Percentiles rank a stretch among this genome's conserved stretches.
Evolutionary conservation across 2,113 vertebrate species (phyloP).

Genomic region (Eulemur macaco): DNA sequence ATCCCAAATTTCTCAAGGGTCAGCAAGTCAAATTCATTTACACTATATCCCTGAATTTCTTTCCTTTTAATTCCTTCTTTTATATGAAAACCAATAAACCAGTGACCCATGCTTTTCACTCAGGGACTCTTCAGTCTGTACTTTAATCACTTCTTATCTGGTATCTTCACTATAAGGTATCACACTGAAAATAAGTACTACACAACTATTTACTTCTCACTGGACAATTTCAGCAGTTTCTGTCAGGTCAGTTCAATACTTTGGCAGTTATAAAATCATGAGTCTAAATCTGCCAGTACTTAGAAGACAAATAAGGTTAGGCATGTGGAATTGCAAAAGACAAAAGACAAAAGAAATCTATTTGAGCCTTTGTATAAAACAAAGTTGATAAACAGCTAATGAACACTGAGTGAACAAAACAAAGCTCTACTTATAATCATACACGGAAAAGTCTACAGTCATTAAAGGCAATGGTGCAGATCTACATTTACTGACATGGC

Average conservation of each 20-base stretch:
- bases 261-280: background rate
- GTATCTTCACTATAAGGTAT: conserved; percentile 1
- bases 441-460: background rate
- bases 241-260: background rate
- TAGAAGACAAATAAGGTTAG: conserved; percentile 27
- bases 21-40: conserved; percentile 82
- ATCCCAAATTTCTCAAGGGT: conserved; percentile 79
- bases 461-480: background rate
- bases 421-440: background rate
- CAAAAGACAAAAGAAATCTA: background rate
- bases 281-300: background rate
- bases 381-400: background rate
- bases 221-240: conserved; percentile 26
- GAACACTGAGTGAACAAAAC: background rate
- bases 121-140: conserved; percentile 19
- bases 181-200: conserved; percentile 34
- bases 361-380: background rate
- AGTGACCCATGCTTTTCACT: conserved; percentile 61
- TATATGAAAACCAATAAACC: conserved; percentile 75
- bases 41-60: conserved; percentile 68
- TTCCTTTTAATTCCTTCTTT: conserved; percentile 30
- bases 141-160: conserved; percentile 51
- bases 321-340: background rate
- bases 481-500: background rate
- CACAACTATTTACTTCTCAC: conserved; percentile 46